Evolutionary conservation across 2,888 invertebrate genomes (phyloP), one percentile per base, ranked within the genome.

Genomic region (Iphiclides podalirius): DNA sequence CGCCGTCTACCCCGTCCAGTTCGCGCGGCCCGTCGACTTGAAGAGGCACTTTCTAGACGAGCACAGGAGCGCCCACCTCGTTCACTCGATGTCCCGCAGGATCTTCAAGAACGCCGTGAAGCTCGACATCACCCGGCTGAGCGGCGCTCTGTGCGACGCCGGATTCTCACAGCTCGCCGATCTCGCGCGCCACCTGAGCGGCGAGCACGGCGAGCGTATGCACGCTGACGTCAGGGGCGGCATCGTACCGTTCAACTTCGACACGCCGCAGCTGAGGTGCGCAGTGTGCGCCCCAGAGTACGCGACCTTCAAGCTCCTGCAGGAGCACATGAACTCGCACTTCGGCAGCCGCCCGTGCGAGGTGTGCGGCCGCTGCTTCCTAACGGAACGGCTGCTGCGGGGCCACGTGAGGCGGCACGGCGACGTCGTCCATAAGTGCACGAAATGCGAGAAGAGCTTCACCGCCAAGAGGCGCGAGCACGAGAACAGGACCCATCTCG

Each of bases 271-370:
- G 26, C 47, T 80, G 3, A 61, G 60, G 12, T 83, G 82, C 52
- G 70, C 69, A 0, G 63, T 76, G 0, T 83, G 83, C 47, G 49
- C 57, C 0, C 48, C 59, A 0, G 64, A 63, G 12, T 79, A 71
- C 48, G 54, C 56, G 2, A 70, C 66, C 0, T 83, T 83, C 46
- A 79, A 81, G 55, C 59, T 70, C 0, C 51, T 82, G 1, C 75
- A 75, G 23, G 76, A 78, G 42, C 82, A 82, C 34, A 82, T 83
- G 81, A 79, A 77, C 45, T 59, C 64, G 0, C 82, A 82, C 60
- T 80, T 67, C 15, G 66, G 70, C 1, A 77, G 79, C 49, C 76
- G 71, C 38, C 54, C 70, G 3, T 82, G 82, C 36, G 63, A 67
- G 1, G 60, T 69, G 16, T 78, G 80, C 39, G 68, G 67, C 0